Evolutionary conservation across 1,140 invertebrate genomes (phyloP).

Genomic region (Heliconius hewitsoni): DNA sequence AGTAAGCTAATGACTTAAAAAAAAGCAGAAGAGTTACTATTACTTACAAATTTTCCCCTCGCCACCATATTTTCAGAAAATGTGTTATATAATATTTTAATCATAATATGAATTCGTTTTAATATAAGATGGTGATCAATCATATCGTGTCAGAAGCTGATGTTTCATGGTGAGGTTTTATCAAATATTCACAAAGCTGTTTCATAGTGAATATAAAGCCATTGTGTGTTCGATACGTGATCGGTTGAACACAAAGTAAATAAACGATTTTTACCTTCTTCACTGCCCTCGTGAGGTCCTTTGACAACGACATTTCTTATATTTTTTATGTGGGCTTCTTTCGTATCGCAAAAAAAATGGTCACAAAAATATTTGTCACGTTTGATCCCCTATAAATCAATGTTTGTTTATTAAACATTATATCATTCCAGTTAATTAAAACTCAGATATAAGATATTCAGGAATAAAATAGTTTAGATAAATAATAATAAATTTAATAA

Average conservation of each 20-base stretch:
- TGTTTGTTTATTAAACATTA: background rate
- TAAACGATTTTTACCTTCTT: background rate
- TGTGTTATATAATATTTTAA: constrained; percentile 6
- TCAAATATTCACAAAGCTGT: constrained; percentile 4
- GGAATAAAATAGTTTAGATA: no score
- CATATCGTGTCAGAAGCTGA: background rate
- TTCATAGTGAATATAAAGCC: constrained; percentile 6
- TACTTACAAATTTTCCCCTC: background rate
- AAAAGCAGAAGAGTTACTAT: background rate
- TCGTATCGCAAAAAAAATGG: background rate
- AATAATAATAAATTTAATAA: no score
- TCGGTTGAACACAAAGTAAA: background rate
- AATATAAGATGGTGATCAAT: constrained; percentile 6
- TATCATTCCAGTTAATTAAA: no score
- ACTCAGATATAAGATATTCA: no score
- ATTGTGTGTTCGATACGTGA: background rate
- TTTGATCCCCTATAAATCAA: background rate
- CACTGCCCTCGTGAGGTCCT: background rate
- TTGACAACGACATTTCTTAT: background rate
- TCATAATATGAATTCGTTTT: constrained; percentile 8
- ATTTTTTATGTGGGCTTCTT: background rate
- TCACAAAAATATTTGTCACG: background rate
- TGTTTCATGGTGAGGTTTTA: background rate
- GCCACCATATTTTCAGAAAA: background rate
- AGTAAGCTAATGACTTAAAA: no score